These are phyloP conservation scores for Norana najaformis DNA, from an alignment of 2,888 invertebrate genomes.

Conservation along the genomic window DNA sequence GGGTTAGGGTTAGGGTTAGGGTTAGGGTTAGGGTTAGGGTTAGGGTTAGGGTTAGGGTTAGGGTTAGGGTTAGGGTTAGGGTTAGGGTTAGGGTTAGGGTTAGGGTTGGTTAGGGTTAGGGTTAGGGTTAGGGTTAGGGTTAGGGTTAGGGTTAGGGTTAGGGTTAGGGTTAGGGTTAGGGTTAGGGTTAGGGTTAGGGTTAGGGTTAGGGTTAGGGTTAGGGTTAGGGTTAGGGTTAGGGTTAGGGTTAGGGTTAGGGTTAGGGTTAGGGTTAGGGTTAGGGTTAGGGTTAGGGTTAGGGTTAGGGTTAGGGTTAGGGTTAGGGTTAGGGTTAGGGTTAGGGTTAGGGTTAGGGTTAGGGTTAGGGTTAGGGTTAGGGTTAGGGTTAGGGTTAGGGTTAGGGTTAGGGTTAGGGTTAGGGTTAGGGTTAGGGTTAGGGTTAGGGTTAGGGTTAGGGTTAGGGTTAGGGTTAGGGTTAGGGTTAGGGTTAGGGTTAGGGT, in stretches of 20 bases:
- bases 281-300: constrained; percentile 31
- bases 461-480: constrained; percentile 43
- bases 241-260: constrained; percentile 31
- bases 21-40: constrained; percentile 46
- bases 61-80: constrained; percentile 31
- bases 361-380: constrained; percentile 30
- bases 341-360: constrained; percentile 31
- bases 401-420: constrained; percentile 41
- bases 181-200: constrained; percentile 31
- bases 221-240: constrained; percentile 31
- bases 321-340: constrained; percentile 31
- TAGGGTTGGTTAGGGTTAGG: constrained; percentile 46
- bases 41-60: constrained; percentile 31
- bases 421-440: constrained; percentile 38
- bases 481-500: constrained; percentile 40
- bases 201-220: constrained; percentile 31
- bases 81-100: constrained; percentile 46
- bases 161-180: constrained; percentile 30
- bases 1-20: constrained; percentile 49
- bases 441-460: constrained; percentile 45
- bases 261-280: constrained; percentile 31
- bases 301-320: constrained; percentile 31
- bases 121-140: constrained; percentile 49
- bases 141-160: constrained; percentile 30
- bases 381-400: constrained; percentile 31